Percentiles rank a stretch among this genome's conserved stretches.
phyloP scores from a whole-genome alignment of 2,888 invertebrate genomes.

The Melinaea marsaeus region DNA sequence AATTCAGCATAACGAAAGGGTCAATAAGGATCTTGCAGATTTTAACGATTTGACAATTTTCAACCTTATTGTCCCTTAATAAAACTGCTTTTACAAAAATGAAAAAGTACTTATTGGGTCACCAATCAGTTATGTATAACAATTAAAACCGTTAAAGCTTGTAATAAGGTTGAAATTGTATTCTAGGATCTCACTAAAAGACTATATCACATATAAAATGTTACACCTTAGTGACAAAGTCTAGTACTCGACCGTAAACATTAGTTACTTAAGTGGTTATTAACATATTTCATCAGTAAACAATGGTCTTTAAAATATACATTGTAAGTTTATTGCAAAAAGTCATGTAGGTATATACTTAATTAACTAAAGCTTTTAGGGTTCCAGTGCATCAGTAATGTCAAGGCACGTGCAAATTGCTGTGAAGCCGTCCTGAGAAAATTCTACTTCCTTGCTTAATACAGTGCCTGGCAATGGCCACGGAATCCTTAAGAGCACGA shows the following conservation, averaged over 20 bases:
- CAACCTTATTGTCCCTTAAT: not conserved
- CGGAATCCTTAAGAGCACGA: no score
- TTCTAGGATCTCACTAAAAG: not conserved
- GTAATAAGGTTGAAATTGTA: conserved; percentile 5
- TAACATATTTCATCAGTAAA: no score
- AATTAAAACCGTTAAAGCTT: conserved; percentile 11
- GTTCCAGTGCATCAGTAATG: no score
- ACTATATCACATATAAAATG: conserved; percentile 25
- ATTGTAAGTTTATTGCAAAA: no score
- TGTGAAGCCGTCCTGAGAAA: no score
- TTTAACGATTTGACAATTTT: conserved; percentile 10
- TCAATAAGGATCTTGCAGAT: conserved; percentile 9
- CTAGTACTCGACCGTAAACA: not conserved
- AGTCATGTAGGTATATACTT: no score
- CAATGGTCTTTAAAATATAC: no score
- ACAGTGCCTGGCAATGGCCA: no score
- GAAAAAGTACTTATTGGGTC: not conserved
- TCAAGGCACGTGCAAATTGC: no score
- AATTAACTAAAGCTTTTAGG: no score
- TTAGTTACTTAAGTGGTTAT: not conserved
- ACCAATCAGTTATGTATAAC: not conserved
- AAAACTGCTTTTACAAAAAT: conserved; percentile 7
- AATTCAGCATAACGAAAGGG: conserved; percentile 18
- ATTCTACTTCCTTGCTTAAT: no score
- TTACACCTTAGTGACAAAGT: conserved; percentile 16